Conservation (phyloP, 2,888 invertebrate species). For the Cantharis nigra region DNA sequence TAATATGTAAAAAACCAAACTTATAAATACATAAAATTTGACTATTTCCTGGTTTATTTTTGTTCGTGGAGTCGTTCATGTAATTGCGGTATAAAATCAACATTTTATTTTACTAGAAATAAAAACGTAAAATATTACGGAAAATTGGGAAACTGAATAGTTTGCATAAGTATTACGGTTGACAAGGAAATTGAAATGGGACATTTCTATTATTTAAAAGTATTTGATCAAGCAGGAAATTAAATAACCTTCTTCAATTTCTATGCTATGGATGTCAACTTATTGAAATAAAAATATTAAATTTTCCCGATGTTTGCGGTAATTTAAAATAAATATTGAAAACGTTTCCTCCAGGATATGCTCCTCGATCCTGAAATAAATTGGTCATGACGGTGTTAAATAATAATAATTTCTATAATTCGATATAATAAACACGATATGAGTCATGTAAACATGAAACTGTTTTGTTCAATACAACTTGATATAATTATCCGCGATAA, state of each 20-base stretch:
- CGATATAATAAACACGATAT: not conserved
- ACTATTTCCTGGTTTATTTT: slow-evolving; percentile 12
- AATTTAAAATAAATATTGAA: not conserved
- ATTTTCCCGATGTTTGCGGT: not conserved
- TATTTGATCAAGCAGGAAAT: not conserved
- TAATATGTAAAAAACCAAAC: not conserved
- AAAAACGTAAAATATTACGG: not conserved
- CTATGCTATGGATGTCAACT: not conserved
- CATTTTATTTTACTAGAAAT: not conserved
- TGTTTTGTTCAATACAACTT: not conserved
- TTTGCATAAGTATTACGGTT: not conserved
- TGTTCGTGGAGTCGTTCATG: not conserved
- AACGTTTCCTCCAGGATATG: not conserved
- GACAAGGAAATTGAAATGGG: slow-evolving; percentile 8
- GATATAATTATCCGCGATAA: not conserved
- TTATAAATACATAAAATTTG: not conserved
- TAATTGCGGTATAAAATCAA: not conserved
- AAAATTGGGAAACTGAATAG: not conserved
- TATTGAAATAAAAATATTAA: not conserved
- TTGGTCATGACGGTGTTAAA: not conserved
- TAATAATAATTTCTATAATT: not conserved
- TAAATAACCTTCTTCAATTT: not conserved
- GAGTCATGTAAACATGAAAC: not conserved
- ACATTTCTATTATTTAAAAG: not conserved
- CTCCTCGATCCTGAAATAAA: not conserved